Evolutionary conservation across 2,797 vertebrate species (phyloP).

Genomic region (Poeciliopsis gracilis): DNA sequence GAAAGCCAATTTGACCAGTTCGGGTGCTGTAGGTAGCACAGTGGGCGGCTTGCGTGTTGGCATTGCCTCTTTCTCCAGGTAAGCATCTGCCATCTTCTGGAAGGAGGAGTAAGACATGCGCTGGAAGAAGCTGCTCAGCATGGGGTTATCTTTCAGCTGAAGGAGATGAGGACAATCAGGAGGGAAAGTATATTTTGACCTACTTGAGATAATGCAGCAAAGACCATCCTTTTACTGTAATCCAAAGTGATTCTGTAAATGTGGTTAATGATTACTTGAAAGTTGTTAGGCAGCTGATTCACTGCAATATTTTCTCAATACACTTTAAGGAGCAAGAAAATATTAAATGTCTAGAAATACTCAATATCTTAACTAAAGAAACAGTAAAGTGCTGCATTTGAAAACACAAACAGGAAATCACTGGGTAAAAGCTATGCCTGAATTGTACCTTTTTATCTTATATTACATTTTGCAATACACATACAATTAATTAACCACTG

Average conservation of each 20-base stretch:
- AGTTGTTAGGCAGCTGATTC: background rate
- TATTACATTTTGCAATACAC: background rate
- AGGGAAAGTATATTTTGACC: background rate
- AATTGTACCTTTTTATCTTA: background rate
- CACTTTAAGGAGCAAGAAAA: background rate
- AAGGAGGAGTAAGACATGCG: conserved; percentile 87
- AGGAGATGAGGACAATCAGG: conserved; percentile 19
- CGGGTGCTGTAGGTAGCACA: conserved; percentile 49
- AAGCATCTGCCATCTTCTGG: conserved; percentile 83
- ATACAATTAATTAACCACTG: background rate
- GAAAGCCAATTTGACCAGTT: conserved; percentile 86
- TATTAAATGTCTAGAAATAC: background rate
- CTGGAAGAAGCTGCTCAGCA: conserved; percentile 81
- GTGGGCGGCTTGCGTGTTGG: conserved; percentile 38
- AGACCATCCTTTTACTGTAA: background rate
- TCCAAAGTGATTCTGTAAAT: background rate
- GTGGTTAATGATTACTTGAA: background rate
- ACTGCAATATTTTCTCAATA: background rate
- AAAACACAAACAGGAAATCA: background rate
- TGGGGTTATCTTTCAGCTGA: conserved; percentile 84
- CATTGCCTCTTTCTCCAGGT: conserved; percentile 63
- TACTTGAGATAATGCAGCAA: background rate
- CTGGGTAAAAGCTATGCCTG: background rate
- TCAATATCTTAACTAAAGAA: background rate
- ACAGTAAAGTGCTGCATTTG: background rate